These are phyloP conservation scores for Xiphophorus birchmanni DNA, from an alignment of 2,797 vertebrate genomes.

Conservation along the genomic window DNA sequence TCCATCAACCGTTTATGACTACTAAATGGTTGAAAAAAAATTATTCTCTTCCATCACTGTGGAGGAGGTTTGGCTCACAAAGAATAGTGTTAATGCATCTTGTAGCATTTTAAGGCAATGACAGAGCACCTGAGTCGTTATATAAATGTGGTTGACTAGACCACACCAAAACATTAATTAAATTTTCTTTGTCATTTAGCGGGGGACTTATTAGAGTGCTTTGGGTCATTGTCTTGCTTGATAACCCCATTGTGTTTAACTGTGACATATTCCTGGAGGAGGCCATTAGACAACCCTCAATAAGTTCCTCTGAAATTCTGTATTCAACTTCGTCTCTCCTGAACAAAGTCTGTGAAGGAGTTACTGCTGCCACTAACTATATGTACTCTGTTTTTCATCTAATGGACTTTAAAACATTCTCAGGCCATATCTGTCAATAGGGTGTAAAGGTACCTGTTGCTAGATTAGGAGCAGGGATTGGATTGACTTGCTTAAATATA, in stretches of 20 bases:
- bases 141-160: neutral
- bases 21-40: neutral
- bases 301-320: neutral
- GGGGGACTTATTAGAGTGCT: neutral
- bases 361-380: neutral
- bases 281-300: neutral
- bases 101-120: neutral
- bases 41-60: neutral
- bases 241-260: neutral
- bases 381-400: neutral
- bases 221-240: neutral
- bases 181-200: neutral
- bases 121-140: neutral
- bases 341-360: neutral
- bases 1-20: neutral
- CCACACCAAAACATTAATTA: neutral
- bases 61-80: neutral
- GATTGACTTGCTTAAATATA: neutral
- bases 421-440: neutral
- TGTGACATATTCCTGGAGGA: neutral
- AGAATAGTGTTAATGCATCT: neutral
- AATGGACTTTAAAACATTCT: neutral
- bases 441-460: neutral
- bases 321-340: neutral
- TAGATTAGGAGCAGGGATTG: neutral